A percentile compares a stretch with the other conserved stretches of the same genome.
Evolutionary conservation across 2,113 vertebrate species (phyloP).

Genomic region (Ailuropoda melanoleuca): DNA sequence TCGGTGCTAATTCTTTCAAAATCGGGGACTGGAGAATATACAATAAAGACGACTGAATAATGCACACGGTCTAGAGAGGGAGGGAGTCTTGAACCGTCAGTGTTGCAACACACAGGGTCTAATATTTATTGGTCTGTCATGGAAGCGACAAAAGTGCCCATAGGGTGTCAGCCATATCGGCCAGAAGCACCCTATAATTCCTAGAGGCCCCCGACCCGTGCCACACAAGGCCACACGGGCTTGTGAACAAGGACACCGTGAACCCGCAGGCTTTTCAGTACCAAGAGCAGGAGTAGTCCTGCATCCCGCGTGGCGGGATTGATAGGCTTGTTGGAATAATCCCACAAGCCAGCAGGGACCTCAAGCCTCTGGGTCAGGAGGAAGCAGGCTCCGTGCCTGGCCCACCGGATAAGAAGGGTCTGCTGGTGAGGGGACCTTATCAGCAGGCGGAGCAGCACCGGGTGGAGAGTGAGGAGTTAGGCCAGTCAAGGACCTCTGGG

Average conservation of each 20-base stretch:
- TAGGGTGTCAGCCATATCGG: no score
- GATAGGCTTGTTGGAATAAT: neutral
- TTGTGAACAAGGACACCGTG: neutral
- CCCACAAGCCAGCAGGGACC: neutral
- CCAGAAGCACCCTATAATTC: neutral
- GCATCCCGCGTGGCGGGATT: neutral
- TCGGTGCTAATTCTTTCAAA: neutral
- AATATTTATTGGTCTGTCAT: neutral
- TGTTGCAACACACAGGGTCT: rapidly evolving
- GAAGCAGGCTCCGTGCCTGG: no score
- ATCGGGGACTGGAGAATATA: rapidly evolving
- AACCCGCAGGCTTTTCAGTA: rapidly evolving
- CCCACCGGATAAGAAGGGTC: neutral
- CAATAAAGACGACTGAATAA: neutral
- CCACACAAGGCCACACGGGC: no score
- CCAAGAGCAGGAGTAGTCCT: rapidly evolving
- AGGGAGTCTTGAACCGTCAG: no score
- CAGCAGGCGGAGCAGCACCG: neutral
- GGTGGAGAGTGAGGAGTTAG: no score
- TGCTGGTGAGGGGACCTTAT: neutral
- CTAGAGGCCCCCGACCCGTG: no score
- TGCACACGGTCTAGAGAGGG: rapidly evolving
- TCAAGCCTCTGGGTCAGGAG: rapidly evolving
- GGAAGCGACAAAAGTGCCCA: neutral
- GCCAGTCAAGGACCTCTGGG: rapidly evolving